These are phyloP conservation scores for Tachuris rubrigastra DNA, from an alignment of 2,113 vertebrate species.

Conservation along the genomic window DNA sequence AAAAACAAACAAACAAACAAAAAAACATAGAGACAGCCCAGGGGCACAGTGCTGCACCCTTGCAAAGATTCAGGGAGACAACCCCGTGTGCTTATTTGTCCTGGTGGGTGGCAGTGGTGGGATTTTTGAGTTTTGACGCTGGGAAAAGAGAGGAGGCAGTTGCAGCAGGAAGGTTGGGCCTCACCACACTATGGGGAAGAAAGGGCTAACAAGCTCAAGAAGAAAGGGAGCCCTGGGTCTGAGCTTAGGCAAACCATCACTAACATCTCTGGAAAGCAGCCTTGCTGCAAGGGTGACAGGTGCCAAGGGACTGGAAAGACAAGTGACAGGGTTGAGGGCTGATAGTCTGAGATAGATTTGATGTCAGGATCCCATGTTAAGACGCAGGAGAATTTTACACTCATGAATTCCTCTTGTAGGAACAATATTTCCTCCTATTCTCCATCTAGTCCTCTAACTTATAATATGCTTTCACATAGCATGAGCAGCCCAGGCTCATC, in stretches of 20 bases:
- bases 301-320: background rate
- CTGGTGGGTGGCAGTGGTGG: background rate
- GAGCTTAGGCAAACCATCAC: background rate
- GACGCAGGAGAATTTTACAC: background rate
- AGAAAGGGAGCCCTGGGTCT: background rate
- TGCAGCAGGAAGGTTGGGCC: background rate
- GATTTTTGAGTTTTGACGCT: background rate
- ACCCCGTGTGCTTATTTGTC: background rate
- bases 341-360: background rate
- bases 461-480: background rate
- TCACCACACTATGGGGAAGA: background rate
- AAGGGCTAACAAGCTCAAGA: background rate
- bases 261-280: background rate
- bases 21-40: background rate
- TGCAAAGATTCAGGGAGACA: background rate
- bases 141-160: background rate
- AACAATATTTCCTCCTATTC: background rate
- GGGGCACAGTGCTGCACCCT: background rate
- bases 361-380: background rate
- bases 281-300: background rate
- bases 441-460: background rate
- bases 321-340: background rate
- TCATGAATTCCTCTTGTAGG: background rate
- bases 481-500: background rate
- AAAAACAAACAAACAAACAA: background rate